Evolutionary conservation across 2,113 vertebrate species (phyloP), one percentile per base, ranked within the genome.

Genomic region (Probosciger aterrimus): DNA sequence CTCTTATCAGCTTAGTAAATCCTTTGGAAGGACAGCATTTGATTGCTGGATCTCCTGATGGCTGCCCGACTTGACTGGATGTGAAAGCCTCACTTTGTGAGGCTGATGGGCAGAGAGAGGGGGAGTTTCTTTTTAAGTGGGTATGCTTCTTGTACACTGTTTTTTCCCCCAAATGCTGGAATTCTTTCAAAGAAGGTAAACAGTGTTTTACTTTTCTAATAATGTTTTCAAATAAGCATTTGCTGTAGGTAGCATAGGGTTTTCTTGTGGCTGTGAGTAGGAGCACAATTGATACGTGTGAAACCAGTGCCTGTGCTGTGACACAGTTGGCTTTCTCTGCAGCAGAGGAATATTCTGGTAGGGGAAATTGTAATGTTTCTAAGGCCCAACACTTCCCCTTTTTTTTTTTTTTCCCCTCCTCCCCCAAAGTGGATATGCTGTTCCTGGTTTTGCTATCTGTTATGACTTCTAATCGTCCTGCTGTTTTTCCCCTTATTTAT

Each of bases 401-500:
- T 11, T 43, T 52, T 52, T 3, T 1, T 8, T 76, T 57, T 31
- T 31, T 19, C 6, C 27, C 57, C 31, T 22, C 13, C 10, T 9
- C 18, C 46, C 18, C 18, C 15, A 31, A 46, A 43, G 13, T 60
- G 10, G 11, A 14, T 70, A 14, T 44, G 41, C 44, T 79, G 17
- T 86, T 86, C 28, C 47, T 76, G 19, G 22, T 79, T 57, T 80
- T 68, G 41, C 43, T 55, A 0, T 35, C 53, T 75, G 19, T 50
- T 78, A 19, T 6, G n/a, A 27, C 1, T 2, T 62, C 15, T 41
- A 24, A 30, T 70, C 88, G 18, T 57, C 19, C 39, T 77, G 31
- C 16, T 9, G 0, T 46, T 68, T 50, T 2, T 0, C 0, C 5
- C 27, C 4, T 2, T 49, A 3, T 75, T 46, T 74, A 4, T 53